Evolutionary conservation across 2,888 invertebrate species (phyloP).

Genomic region (Carabus problematicus): DNA sequence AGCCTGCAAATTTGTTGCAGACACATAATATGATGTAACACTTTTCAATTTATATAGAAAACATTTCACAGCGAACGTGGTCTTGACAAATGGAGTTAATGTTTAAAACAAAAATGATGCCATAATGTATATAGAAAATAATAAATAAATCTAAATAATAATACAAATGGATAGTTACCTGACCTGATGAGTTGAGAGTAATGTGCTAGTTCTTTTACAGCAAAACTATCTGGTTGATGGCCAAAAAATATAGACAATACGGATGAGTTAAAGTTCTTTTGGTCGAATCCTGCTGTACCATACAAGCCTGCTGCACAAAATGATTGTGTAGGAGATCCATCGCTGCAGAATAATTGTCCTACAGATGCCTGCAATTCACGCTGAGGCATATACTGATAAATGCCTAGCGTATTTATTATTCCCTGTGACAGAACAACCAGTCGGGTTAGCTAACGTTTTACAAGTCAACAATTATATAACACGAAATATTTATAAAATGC

Average conservation of each 20-base stretch:
- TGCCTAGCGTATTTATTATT: not conserved
- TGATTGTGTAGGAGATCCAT: constrained; percentile 19
- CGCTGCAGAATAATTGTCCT: constrained; percentile 6
- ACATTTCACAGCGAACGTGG: no score
- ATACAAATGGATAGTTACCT: not conserved
- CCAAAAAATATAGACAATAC: not conserved
- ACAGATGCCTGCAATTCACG: not conserved
- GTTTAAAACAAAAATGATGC: no score
- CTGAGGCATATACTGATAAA: constrained; percentile 2
- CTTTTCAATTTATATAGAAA: no score
- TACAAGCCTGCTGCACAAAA: not conserved
- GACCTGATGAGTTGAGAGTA: not conserved
- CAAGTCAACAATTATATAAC: not conserved
- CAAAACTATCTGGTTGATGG: constrained; percentile 1
- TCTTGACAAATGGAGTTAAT: no score
- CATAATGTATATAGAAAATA: no score
- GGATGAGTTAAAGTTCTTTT: not conserved
- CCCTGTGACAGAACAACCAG: not conserved
- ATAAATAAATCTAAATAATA: not conserved
- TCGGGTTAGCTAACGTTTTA: not conserved
- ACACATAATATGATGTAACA: no score
- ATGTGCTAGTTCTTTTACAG: constrained; percentile 10
- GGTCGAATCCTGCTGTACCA: not conserved
- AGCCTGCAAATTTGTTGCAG: no score
- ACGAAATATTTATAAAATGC: not conserved